Evolutionary conservation across 2,113 vertebrate species (phyloP).

Genomic region (Oophaga pumilio): DNA sequence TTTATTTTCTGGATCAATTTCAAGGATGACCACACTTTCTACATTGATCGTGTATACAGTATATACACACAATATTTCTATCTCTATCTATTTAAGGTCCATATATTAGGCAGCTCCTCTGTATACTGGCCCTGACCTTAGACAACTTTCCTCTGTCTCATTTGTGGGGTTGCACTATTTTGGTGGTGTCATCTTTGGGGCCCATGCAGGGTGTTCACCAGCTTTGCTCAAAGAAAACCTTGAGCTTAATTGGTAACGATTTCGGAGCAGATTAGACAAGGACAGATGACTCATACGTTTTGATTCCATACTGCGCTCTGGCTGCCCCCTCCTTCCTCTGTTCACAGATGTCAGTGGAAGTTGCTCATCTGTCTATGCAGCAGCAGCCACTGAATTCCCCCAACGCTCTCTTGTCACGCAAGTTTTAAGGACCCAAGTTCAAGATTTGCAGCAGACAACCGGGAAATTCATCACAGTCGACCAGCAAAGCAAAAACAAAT

Average conservation of each 20-base stretch:
- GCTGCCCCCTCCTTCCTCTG: background rate
- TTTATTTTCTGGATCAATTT: no score
- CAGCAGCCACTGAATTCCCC: slow-evolving; percentile 38
- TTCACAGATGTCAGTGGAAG: slow-evolving; percentile 51
- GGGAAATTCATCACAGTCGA: slow-evolving; percentile 27
- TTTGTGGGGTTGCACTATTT: no score
- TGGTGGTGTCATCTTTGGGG: background rate
- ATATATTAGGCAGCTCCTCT: no score
- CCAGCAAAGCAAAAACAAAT: slow-evolving; percentile 28
- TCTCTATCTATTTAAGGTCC: no score
- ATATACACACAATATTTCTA: no score
- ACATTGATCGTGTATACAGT: no score
- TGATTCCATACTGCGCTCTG: slow-evolving; percentile 3
- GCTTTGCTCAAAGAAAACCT: background rate
- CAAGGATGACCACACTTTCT: no score
- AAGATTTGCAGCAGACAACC: slow-evolving; percentile 33
- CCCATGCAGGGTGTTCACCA: background rate
- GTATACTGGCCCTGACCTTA: no score
- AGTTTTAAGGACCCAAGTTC: slow-evolving; percentile 34
- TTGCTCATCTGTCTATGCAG: slow-evolving; percentile 37
- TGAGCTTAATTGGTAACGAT: slow-evolving; percentile 30
- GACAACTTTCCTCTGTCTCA: no score
- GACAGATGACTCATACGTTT: slow-evolving; percentile 23
- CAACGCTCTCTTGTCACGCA: slow-evolving; percentile 53
- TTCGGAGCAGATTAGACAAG: slow-evolving; percentile 29